These are phyloP conservation scores for Rhizomys pruinosus DNA, from an alignment of 2,113 vertebrate genomes.

Conservation along the genomic window DNA sequence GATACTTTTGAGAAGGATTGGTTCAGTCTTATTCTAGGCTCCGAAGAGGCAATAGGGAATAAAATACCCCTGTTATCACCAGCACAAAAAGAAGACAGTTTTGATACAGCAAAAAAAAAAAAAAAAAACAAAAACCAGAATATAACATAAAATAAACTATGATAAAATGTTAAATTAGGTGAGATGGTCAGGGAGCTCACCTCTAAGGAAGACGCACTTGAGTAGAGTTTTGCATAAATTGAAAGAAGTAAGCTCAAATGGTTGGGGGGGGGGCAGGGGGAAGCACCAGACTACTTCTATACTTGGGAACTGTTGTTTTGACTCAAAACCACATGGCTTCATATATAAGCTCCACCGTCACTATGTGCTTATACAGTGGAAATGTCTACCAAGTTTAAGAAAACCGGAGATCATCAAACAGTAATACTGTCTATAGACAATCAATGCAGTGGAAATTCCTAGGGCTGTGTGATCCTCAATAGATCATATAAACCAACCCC, in stretches of 20 bases:
- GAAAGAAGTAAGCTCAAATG: not conserved
- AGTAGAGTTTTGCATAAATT: not conserved
- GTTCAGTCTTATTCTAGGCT: not conserved
- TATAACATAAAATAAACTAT: not conserved
- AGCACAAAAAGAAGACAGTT: not conserved
- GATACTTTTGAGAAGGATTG: not conserved
- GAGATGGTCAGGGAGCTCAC: not conserved
- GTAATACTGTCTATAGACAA: not conserved
- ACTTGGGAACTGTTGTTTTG: not conserved
- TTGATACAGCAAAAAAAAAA: not conserved
- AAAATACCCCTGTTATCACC: not conserved
- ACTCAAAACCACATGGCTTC: not conserved
- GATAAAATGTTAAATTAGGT: not conserved
- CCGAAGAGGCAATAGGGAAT: not conserved
- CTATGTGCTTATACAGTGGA: not conserved
- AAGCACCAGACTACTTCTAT: not conserved
- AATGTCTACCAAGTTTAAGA: constrained; percentile 12
- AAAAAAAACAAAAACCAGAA: not conserved
- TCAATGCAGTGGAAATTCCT: not conserved
- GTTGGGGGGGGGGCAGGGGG: too few relatives aligned
- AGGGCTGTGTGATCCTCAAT: not conserved
- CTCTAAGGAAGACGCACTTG: not conserved
- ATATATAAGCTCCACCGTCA: not conserved
- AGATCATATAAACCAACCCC: not conserved
- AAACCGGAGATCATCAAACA: constrained; percentile 6